Base-by-base conservation (phyloP, 2,888 invertebrate species). In the Conistra vaccinii region DNA sequence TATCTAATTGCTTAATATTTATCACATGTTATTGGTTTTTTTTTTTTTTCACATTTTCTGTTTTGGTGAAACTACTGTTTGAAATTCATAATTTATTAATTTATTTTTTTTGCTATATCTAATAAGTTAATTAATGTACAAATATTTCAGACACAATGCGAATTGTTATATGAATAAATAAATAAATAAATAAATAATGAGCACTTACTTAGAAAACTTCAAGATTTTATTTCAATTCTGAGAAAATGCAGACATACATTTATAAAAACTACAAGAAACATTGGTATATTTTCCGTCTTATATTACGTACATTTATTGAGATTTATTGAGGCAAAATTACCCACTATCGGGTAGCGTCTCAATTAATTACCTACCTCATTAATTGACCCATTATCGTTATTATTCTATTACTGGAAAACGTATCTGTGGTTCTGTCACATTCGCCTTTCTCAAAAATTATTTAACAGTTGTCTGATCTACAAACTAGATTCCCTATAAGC, bases 331-430 rank as follows among this genome's bases (percentile, higher is more conserved):
- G 53, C 42, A 20, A 20, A 55, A 55, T n/a, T 42, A n/a, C 20
- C 9, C 17, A 32, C 32, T 55, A 26, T 17, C 12, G 29, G 6
- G 4, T 14, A 57, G 2, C 14, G 1, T 23, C 57, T 26, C 17
- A n/a, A 73, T 73, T 23, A 72, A 73, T 48, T 9, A n/a, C 35
- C 23, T 9, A n/a, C 35, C 23, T 35, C 23, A 72, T 29, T 45
- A 23, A 45, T n/a, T 26, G 26, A 72, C 45, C 17, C 12, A 35
- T 12, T 45, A 71, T 45, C 6, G 9, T 45, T 55, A 42, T 69
- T 51, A 20, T 20, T 48, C 48, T 17, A 45, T 17, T 45, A 45
- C 1, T 5, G 45, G 45, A 45, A 17, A 39, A 10, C 10, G 9
- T 9, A 39, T 39, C 39, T 39, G 42, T 45, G 10, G 32, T 3